phyloP scores from a whole-genome alignment of 2,113 vertebrate species.

The Trematocara variabile region DNA sequence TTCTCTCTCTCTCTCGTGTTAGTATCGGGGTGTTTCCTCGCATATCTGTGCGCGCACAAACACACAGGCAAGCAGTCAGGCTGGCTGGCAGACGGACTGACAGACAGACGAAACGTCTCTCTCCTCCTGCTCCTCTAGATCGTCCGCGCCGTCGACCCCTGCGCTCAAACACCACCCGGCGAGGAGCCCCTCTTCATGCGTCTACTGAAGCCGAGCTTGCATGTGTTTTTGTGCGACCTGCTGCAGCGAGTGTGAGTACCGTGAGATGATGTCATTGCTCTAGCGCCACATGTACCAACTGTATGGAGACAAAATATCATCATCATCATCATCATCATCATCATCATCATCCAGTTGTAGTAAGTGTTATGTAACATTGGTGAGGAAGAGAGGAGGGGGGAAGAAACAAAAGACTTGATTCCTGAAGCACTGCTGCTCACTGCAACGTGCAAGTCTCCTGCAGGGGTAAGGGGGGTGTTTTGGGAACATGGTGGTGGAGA shows the following conservation, averaged over 20 bases:
- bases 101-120: conserved; percentile 12
- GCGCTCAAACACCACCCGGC: background rate
- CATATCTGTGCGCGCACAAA: background rate
- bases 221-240: background rate
- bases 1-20: background rate
- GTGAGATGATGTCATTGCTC: conserved; percentile 76
- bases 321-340: too few species aligned
- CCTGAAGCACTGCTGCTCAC: background rate
- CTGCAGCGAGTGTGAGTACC: conserved; percentile 30
- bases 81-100: background rate
- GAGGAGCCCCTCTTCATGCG: background rate
- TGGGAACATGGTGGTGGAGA: background rate
- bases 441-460: background rate
- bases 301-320: conserved; percentile 27
- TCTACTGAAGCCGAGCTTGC: background rate
- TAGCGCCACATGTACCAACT: conserved; percentile 61
- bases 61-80: background rate
- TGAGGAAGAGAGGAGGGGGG: background rate
- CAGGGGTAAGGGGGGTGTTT: background rate
- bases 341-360: conserved; percentile 54
- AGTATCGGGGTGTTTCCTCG: conserved; percentile 59
- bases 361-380: conserved; percentile 70
- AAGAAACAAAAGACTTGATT: conserved; percentile 41
- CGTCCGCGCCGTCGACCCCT: background rate
- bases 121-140: background rate